Percentiles rank a stretch among this genome's conserved stretches.
Evolutionary conservation across 2,797 vertebrate genomes (phyloP).

Genomic region (Lerista edwardsae): DNA sequence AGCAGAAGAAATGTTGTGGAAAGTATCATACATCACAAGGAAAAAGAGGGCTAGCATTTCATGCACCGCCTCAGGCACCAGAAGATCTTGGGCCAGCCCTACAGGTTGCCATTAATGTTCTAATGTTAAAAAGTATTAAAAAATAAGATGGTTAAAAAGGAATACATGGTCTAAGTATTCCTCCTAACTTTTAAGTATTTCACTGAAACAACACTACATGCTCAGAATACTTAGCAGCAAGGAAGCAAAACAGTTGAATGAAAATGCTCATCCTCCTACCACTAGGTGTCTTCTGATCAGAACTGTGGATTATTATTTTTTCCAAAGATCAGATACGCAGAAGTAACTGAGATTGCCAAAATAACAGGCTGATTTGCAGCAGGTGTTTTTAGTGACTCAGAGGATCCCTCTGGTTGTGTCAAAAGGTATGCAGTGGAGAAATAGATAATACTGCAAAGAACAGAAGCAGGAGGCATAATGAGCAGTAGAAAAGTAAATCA

Average conservation of each 20-base stretch:
- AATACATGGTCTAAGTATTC: conserved; percentile 41
- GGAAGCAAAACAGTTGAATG: neutral
- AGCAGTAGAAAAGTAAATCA: conserved; percentile 27
- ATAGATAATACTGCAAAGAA: conserved; percentile 1
- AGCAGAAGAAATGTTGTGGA: too few species aligned
- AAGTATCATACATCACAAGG: too few species aligned
- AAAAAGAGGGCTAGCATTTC: too few species aligned
- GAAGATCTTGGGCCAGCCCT: too few species aligned
- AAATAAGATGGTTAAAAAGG: too few species aligned
- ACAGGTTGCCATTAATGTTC: too few species aligned
- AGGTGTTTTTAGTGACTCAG: conserved; percentile 61
- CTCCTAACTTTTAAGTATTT: conserved; percentile 54
- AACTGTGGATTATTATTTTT: conserved; percentile 27
- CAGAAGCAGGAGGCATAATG: conserved; percentile 15
- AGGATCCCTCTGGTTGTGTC: conserved; percentile 33
- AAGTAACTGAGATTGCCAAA: conserved; percentile 38
- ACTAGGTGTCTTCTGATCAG: neutral
- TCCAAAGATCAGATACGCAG: conserved; percentile 28
- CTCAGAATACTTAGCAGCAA: neutral
- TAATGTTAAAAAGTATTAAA: too few species aligned
- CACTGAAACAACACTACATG: conserved; percentile 58
- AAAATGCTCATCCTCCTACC: neutral
- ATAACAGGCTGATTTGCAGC: conserved; percentile 53
- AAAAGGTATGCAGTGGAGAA: conserved; percentile 40
- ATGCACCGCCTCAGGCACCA: too few species aligned